Conservation (phyloP, 2,797 vertebrate genomes). For the Falco berigora region DNA sequence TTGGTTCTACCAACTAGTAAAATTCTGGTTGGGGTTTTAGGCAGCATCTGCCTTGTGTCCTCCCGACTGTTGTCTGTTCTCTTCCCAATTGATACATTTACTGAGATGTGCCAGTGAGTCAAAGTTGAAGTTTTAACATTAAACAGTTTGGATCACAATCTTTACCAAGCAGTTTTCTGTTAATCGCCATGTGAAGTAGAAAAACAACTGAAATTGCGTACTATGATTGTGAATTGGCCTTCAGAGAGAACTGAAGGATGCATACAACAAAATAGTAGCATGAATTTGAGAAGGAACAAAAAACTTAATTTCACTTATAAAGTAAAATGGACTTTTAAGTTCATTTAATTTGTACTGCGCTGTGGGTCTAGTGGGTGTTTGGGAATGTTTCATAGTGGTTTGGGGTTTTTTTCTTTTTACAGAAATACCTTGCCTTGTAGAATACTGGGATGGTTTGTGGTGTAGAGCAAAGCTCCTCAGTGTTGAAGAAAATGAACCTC, state of each 20-base stretch:
- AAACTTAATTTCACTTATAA: neutral
- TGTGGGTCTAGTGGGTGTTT: neutral
- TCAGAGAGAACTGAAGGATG: neutral
- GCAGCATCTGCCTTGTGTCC: neutral
- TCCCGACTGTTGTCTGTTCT: neutral
- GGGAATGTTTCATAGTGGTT: neutral
- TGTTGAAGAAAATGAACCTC: conserved; percentile 74
- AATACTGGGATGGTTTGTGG: conserved; percentile 84
- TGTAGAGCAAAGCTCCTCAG: conserved; percentile 84
- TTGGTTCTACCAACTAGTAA: neutral
- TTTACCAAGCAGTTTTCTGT: neutral
- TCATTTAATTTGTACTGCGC: neutral
- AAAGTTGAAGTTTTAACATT: neutral
- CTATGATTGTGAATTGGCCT: neutral
- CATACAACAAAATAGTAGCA: neutral
- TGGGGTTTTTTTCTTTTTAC: conserved; percentile 11
- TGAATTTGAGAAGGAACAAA: neutral
- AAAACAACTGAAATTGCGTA: neutral
- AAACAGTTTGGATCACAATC: neutral
- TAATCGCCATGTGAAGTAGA: neutral
- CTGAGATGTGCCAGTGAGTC: neutral
- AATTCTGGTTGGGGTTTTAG: neutral
- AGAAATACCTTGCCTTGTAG: conserved; percentile 87
- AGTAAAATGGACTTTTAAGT: neutral
- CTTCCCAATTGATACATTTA: neutral